These are phyloP conservation scores for Myopa testacea DNA, from an alignment of 2,888 invertebrate species.

Conservation along the genomic window DNA sequence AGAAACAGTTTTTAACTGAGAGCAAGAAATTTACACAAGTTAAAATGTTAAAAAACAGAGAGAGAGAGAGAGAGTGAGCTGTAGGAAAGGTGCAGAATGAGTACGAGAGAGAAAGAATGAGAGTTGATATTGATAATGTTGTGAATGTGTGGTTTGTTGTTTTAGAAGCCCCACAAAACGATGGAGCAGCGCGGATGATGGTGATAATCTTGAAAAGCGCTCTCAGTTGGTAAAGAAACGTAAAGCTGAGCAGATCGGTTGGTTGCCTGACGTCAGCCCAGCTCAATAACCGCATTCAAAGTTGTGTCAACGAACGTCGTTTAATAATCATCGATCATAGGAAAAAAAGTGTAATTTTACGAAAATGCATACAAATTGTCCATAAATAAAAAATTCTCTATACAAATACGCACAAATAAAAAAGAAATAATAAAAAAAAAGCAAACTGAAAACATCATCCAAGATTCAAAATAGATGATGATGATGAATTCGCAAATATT, in stretches of 20 bases:
- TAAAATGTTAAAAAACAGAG: not conserved
- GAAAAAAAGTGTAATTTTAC: no score
- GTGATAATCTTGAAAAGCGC: not conserved
- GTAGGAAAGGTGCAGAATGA: not conserved
- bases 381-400: no score
- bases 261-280: not conserved
- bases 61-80: not conserved
- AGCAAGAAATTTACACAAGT: no score
- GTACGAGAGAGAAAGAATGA: not conserved
- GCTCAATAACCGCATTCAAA: not conserved
- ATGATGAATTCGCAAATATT: not conserved
- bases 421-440: not conserved
- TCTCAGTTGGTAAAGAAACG: constrained; percentile 35
- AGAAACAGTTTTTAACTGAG: not conserved
- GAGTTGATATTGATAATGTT: not conserved
- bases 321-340: no score
- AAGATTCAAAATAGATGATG: not conserved
- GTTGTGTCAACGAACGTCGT: not conserved
- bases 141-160: not conserved
- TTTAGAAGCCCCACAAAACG: not conserved
- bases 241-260: constrained; percentile 24
- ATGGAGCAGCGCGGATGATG: not conserved
- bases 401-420: no score
- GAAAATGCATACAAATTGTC: no score
- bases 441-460: not conserved